A percentile compares a stretch with the other conserved stretches of the same genome.
These are phyloP conservation scores for Drosophila nannoptera DNA, from an alignment of 1,140 invertebrate genomes.

Conservation along the genomic window DNA sequence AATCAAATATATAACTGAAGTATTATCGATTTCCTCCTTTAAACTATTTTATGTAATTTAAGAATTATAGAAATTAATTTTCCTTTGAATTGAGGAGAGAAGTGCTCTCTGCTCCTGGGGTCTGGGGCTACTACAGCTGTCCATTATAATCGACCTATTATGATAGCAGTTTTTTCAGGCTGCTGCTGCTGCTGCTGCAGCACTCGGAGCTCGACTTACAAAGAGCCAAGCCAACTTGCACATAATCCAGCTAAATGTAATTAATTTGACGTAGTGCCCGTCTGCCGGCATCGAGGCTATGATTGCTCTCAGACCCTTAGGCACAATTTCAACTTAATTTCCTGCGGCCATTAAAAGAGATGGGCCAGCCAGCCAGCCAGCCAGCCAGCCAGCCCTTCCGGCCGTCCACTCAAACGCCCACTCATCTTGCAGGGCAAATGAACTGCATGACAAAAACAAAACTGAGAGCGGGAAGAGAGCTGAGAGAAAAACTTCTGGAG, in stretches of 20 bases:
- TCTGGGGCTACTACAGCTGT: background rate
- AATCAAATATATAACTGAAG: too few relatives aligned
- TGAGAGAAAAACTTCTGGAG: conserved; percentile 21
- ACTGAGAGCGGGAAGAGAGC: background rate
- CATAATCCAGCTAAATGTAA: conserved; percentile 35
- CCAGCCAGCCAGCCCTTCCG: conserved; percentile 21
- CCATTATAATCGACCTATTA: background rate
- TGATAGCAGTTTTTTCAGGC: background rate
- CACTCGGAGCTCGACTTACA: background rate
- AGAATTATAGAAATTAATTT: too few relatives aligned
- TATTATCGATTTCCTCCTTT: too few relatives aligned
- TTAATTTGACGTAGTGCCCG: conserved; percentile 33
- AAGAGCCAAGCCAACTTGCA: background rate
- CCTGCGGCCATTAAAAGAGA: conserved; percentile 39
- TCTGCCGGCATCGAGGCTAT: conserved; percentile 16
- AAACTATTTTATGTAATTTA: too few relatives aligned
- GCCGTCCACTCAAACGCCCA: conserved; percentile 45
- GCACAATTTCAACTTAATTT: conserved; percentile 51
- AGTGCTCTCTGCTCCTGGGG: too few relatives aligned
- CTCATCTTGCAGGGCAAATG: conserved; percentile 67
- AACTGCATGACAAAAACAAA: conserved; percentile 42
- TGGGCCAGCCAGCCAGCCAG: conserved; percentile 34
- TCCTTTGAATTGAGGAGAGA: too few relatives aligned
- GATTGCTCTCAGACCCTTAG: conserved; percentile 40
- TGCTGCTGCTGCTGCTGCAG: background rate